These are phyloP conservation scores for Pseudachorutes palmiensis DNA, from an alignment of 1,140 invertebrate species.

Conservation along the genomic window DNA sequence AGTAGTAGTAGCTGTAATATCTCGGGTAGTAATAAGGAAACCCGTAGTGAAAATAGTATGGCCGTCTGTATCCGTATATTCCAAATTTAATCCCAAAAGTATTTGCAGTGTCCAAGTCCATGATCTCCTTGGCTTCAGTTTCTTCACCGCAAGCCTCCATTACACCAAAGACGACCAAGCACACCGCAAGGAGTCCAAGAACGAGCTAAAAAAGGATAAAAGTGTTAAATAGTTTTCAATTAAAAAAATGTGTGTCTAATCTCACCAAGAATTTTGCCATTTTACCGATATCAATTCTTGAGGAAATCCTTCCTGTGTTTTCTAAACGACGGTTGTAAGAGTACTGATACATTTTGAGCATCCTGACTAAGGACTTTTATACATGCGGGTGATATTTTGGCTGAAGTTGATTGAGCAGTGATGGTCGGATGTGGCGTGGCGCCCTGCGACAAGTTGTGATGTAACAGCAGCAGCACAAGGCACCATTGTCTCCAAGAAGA, in stretches of 20 bases:
- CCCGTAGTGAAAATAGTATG: background rate
- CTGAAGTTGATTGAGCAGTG: background rate
- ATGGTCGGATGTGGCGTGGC: background rate
- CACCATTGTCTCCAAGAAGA: background rate
- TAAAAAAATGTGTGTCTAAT: background rate
- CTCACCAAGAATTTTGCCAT: background rate
- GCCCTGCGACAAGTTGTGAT: background rate
- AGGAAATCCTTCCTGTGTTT: background rate
- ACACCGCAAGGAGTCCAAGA: background rate
- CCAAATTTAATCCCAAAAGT: background rate
- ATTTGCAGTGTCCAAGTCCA: background rate
- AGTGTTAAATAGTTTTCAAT: background rate
- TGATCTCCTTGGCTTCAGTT: too few species aligned
- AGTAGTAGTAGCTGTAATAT: background rate
- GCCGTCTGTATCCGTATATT: background rate
- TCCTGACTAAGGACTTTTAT: background rate
- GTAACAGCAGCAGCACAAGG: slow-evolving; percentile 1
- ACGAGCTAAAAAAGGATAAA: background rate
- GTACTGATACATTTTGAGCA: too few species aligned
- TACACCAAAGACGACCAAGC: background rate
- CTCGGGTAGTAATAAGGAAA: background rate
- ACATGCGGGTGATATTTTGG: too few species aligned
- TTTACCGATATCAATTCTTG: background rate
- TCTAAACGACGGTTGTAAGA: background rate
- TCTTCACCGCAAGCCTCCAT: background rate